Evolutionary conservation across 2,113 vertebrate genomes (phyloP), one percentile per base, ranked within the genome.

Genomic region (Dryoscopus gambensis): DNA sequence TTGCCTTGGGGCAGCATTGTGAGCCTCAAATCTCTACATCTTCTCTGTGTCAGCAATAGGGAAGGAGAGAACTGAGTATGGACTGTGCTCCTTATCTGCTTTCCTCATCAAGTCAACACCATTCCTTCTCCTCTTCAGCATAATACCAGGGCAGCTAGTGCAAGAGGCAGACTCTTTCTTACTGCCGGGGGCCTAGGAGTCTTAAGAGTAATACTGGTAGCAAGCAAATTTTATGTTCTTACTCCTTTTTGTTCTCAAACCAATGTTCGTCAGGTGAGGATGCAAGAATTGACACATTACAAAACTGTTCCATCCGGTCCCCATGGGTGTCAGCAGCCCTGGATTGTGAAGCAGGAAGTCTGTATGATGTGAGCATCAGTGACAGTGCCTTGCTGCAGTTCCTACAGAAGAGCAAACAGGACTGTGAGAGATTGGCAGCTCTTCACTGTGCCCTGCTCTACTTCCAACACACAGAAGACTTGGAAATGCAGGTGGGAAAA

Each of bases 381-480:
- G 95, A 97, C 13, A 86, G 91, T 0, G 97, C 97, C 69, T 83
- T 99, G 78, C 78, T 99, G 62, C 87, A 95, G 76, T 95, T 99
- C 33, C 98, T 99, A 0, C 84, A 93, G 93, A 93, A 75, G 56
- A 96, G 97, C 60, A 82, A 77, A 82, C 95, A 5, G 8, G 99
- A 99, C 91, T 97, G 96, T 6, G 98, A 99, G 82, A 98, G 97
- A 63, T 64, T 99, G 95, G 99, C 99, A 6, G 97, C 97, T 5
- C 96, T 99, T 80, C 99, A 99, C 92, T 99, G 98, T 94, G 91
- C 98, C 62, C 98, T 99, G 57, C 96, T 99, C 20, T 97, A 98
- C 84, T 91, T 97, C 7, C 75, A 1, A 27, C 93, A 94, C 30
- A 53, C 80, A 1, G 73, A n/a, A 60, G 77, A 93, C 40, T 84